phyloP scores from a whole-genome alignment of 1,140 invertebrate species.

The Philopotamus ludificatus region DNA sequence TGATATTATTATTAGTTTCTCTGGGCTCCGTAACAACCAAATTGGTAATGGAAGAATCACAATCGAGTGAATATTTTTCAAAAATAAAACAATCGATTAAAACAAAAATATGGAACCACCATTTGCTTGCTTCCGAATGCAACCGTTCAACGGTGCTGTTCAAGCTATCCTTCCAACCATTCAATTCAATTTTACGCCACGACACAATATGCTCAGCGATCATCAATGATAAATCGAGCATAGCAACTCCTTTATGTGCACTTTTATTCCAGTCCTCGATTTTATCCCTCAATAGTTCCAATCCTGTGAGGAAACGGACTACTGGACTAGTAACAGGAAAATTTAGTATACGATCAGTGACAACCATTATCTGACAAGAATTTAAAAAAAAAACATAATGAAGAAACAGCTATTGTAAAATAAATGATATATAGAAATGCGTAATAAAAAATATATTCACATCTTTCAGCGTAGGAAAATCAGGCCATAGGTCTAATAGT shows the following conservation, averaged over 20 bases:
- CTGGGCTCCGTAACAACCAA: too few relatives aligned
- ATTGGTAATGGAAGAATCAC: too few relatives aligned
- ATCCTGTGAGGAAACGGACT: slow-evolving; percentile 83
- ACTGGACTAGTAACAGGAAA: slow-evolving; percentile 81
- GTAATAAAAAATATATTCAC: slow-evolving; percentile 52
- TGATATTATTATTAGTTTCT: slow-evolving; percentile 21
- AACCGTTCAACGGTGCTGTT: slow-evolving; percentile 62
- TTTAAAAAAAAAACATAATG: slow-evolving; percentile 22
- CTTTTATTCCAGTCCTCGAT: slow-evolving; percentile 89
- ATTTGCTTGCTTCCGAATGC: slow-evolving; percentile 67
- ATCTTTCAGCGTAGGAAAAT: slow-evolving; percentile 82
- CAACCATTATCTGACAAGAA: slow-evolving; percentile 58
- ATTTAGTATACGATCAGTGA: slow-evolving; percentile 73
- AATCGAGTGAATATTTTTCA: slow-evolving; percentile 35
- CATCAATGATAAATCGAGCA: slow-evolving; percentile 67
- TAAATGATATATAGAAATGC: slow-evolving; percentile 11
- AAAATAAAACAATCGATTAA: slow-evolving; percentile 57
- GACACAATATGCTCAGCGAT: slow-evolving; percentile 81
- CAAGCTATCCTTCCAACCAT: slow-evolving; percentile 79
- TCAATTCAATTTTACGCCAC: slow-evolving; percentile 91
- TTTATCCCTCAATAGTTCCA: slow-evolving; percentile 84
- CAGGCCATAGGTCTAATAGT: slow-evolving; percentile 82
- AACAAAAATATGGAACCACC: slow-evolving; percentile 88
- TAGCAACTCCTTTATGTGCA: slow-evolving; percentile 81
- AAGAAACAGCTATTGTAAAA: neutral